phyloP scores from a whole-genome alignment of 2,113 vertebrate genomes.

The Cygnus atratus region DNA sequence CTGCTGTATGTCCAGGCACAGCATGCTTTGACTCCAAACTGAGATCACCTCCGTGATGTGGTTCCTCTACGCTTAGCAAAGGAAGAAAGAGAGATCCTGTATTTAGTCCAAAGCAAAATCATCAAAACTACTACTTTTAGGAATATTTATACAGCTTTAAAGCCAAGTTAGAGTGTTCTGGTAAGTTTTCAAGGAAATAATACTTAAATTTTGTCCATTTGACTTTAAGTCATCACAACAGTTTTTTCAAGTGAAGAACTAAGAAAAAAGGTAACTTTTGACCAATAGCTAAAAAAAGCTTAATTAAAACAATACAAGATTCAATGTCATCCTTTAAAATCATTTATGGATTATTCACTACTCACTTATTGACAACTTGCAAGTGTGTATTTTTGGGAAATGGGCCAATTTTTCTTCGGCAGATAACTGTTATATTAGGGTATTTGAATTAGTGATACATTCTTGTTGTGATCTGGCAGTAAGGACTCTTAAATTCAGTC shows the following conservation, averaged over 20 bases:
- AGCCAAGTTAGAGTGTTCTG: neutral
- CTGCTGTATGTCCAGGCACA: neutral
- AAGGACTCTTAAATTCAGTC: neutral
- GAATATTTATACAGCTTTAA: neutral
- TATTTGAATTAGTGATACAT: neutral
- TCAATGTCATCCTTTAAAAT: neutral
- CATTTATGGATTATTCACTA: neutral
- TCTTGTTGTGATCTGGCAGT: neutral
- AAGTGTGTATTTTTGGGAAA: neutral
- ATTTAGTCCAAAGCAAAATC: neutral
- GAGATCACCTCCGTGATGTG: fast-evolving
- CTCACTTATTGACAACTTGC: neutral
- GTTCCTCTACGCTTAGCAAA: neutral
- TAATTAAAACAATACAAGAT: neutral
- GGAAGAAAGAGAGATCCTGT: neutral
- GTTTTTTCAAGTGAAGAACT: neutral
- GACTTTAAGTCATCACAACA: neutral
- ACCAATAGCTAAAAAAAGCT: neutral
- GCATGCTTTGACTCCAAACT: neutral
- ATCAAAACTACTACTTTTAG: neutral
- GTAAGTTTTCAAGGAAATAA: neutral
- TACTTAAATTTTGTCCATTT: neutral
- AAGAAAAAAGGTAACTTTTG: neutral
- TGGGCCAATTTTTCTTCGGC: neutral
- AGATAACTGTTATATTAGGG: neutral